Percentiles rank a stretch among this genome's conserved stretches.
phyloP scores from a whole-genome alignment of 2,797 vertebrate species.

The Aphelocoma californica region DNA sequence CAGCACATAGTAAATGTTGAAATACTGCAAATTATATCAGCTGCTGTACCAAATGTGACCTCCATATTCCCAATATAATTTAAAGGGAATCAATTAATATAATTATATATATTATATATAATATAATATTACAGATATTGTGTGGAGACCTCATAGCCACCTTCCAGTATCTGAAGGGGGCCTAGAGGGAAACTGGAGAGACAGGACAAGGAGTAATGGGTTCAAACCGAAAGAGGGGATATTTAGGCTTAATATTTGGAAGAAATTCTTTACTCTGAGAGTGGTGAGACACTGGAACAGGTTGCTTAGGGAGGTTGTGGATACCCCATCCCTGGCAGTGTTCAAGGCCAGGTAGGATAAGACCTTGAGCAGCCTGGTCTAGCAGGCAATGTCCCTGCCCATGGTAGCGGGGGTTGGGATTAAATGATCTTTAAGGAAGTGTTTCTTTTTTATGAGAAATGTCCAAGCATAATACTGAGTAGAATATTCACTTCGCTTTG shows the following conservation, averaged over 20 bases:
- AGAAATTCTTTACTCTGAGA: background rate
- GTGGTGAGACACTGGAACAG: background rate
- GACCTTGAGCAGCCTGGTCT: background rate
- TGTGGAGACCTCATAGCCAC: background rate
- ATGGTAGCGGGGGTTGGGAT: accelerated
- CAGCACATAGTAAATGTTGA: background rate
- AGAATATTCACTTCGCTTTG: background rate
- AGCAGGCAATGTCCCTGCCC: background rate
- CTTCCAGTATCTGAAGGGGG: too few species aligned
- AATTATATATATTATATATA: too few species aligned
- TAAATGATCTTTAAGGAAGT: background rate
- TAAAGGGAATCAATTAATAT: background rate
- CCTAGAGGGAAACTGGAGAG: background rate
- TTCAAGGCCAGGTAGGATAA: background rate
- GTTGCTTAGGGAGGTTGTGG: background rate
- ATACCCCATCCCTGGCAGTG: too few species aligned
- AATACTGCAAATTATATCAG: background rate
- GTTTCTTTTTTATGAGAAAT: background rate
- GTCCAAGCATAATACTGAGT: background rate
- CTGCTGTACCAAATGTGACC: background rate
- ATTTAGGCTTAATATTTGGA: background rate
- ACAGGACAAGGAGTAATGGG: too few species aligned
- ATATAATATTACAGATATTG: background rate
- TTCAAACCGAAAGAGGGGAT: background rate
- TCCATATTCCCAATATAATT: background rate